Percentiles rank a stretch among this genome's conserved stretches.
phyloP scores from a whole-genome alignment of 2,888 invertebrate genomes.

The Luperina testacea region DNA sequence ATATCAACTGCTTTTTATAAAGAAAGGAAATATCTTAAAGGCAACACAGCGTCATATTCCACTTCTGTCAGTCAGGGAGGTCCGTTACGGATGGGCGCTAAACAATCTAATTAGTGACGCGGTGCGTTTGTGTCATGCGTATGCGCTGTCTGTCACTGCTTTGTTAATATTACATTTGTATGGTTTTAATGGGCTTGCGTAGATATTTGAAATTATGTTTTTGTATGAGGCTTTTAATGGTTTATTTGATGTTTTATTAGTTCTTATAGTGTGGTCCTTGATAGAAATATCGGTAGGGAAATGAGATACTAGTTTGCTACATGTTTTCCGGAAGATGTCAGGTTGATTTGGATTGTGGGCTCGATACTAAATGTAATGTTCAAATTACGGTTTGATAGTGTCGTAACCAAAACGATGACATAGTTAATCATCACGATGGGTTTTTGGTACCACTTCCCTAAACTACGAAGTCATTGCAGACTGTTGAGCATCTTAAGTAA shows the following conservation, averaged over 20 bases:
- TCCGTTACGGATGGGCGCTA: constrained; percentile 73
- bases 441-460: not conserved
- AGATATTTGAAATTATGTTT: not conserved
- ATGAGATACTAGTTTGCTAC: not conserved
- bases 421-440: no score
- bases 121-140: constrained; percentile 47
- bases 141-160: constrained; percentile 38
- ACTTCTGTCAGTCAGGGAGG: constrained; percentile 62
- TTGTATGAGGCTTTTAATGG: not conserved
- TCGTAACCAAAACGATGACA: not conserved
- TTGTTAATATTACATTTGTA: constrained; percentile 45
- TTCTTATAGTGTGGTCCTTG: constrained; percentile 2
- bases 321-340: not conserved
- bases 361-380: not conserved
- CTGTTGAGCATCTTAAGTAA: not conserved
- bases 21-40: constrained; percentile 35
- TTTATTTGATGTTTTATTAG: not conserved
- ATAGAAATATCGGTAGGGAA: not conserved
- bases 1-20: constrained; percentile 18
- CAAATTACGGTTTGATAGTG: not conserved
- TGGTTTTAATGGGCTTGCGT: constrained; percentile 8
- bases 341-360: not conserved
- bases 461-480: not conserved
- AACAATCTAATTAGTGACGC: constrained; percentile 77
- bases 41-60: constrained; percentile 21